Evolutionary conservation across 2,797 vertebrate species (phyloP), one percentile per base, ranked within the genome.

Genomic region (Gallinago stenura): DNA sequence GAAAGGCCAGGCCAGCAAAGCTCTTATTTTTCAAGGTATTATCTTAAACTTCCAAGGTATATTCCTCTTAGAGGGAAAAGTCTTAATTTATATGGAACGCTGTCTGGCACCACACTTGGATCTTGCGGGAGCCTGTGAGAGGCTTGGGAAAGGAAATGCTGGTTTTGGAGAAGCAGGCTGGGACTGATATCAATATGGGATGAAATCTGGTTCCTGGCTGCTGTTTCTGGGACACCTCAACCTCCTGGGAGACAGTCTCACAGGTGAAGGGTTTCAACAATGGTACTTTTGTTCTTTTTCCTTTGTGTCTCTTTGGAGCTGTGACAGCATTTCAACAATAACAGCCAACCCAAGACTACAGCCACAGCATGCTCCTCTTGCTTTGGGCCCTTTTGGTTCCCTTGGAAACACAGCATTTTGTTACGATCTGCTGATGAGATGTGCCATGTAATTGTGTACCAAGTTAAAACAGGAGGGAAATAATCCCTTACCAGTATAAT

Each of bases 321-420:
- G 76, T 17, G 56, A 3, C 6, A 2, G 13, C 9, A 4, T 7
- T 28, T 15, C 60, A 45, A 7, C 41, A 25, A 5, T 18, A 37
- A 1, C 33, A 82, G 57, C 56, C 37, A 39, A 39, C 37, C 37
- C 37, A 39, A 39, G 37, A 3, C 51, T 35, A 8, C 70, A 51
- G 30, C 60, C 80, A 4, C 53, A 50, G 83, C 26, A 4, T 0
- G 0, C 73, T 85, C 79, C 54, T 84, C 75, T 85, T 56, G 80
- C 89, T 58, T 31, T 39, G 6, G 65, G 75, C 41, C 71, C 57
- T 73, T 51, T 31, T 48, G 20, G 84, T 96, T 97, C 90, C 95
- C 85, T 39, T 87, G 93, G 93, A 91, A 96, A 97, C 87, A 26
- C 39, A 18, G 62, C 10, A 4, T 90, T 92, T 77, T 83, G n/a